Base-by-base conservation (phyloP, 1,140 invertebrate species). In the Pseudomyrmex sp. region DNA sequence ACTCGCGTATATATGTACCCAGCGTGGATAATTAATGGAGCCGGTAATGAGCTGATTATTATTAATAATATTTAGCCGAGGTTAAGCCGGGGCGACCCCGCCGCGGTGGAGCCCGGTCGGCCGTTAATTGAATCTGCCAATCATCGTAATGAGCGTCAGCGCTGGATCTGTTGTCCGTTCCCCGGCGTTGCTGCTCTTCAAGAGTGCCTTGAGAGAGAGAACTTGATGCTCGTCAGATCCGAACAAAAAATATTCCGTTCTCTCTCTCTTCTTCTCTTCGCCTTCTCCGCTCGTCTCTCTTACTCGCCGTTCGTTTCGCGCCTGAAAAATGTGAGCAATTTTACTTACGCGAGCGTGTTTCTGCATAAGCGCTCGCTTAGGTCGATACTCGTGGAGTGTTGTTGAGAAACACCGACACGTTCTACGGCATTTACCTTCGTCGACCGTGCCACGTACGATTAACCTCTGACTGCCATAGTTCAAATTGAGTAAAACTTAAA, bases 61-160 rank as follows among this genome's bases (percentile, higher is more conserved):
- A 94, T 94, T 94, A 94, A 94, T 94, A 94, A 93, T 94, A 93
- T 94, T 94, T 94, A 94, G 93, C 88, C 89, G 91, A 89, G 93
- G 93, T 94, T 93, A 94, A 94, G 91, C 92, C 92, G 89, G 87
- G 86, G 87, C 91, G 92, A 93, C 92, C 93, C 91, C 90, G 90
- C 89, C 86, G 91, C 87, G 90, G 85, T 90, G 90, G 89, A 86
- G 86, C 88, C 82, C 87, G 84, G 76, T 87, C 91, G 87, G 87
- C 83, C 91, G 93, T 94, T 94, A 94, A 93, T 94, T 94, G 93
- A 94, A 94, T 94, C 93, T 93, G 93, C 92, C 93, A 93, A 94
- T 94, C 93, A 94, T 93, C 91, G 92, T 94, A 94, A 94, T 93
- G 93, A 94, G 93, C 92, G 89, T 92, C 89, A 93, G 93, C 92